phyloP scores from a whole-genome alignment of 1,140 invertebrate species.

The Cardiocondyla obscurior region DNA sequence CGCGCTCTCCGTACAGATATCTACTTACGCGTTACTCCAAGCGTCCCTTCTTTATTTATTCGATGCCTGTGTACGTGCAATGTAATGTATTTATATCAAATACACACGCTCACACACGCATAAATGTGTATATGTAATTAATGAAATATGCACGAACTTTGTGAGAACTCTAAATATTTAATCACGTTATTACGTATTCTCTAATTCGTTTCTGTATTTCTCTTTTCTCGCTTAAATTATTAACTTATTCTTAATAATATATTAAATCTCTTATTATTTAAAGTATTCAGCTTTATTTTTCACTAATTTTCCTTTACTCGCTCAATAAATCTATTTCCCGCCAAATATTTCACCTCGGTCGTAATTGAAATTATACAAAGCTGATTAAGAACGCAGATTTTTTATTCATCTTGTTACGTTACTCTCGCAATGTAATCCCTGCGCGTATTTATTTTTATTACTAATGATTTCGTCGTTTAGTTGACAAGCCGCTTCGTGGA shows the following conservation, averaged over 20 bases:
- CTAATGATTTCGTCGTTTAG: not conserved
- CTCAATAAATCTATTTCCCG: not conserved
- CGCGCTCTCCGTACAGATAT: not conserved
- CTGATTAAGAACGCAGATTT: not conserved
- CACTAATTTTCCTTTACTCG: not conserved
- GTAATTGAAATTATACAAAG: not conserved
- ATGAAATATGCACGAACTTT: not conserved
- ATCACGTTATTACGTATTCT: not conserved
- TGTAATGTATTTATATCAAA: not conserved
- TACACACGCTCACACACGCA: not conserved
- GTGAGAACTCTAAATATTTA: not conserved
- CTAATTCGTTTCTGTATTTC: not conserved
- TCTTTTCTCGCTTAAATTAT: not conserved
- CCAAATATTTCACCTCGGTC: not conserved
- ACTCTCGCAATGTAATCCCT: not conserved
- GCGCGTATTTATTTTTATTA: not conserved
- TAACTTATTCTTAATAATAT: not conserved
- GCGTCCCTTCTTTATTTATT: not conserved
- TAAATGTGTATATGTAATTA: not conserved
- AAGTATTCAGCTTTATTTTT: too few relatives aligned
- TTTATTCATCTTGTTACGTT: not conserved
- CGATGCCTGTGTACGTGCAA: not conserved
- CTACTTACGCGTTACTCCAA: not conserved
- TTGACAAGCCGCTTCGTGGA: not conserved
- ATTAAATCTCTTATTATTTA: too few relatives aligned